Conservation (phyloP, 2,113 vertebrate species). For the Chascanopsetta lugubris region DNA sequence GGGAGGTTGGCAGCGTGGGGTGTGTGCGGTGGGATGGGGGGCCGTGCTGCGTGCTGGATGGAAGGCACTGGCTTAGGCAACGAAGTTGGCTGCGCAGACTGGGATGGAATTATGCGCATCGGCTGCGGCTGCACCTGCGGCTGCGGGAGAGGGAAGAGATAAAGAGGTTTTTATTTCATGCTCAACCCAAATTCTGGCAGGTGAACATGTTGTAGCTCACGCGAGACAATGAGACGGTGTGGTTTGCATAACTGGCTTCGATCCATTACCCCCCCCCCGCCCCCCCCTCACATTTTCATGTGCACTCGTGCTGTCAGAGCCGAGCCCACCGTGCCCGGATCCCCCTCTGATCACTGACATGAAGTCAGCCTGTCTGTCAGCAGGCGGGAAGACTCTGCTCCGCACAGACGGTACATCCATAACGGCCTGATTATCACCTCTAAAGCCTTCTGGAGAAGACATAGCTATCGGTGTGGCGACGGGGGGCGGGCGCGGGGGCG, state of each 20-base stretch:
- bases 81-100: slow-evolving; percentile 85
- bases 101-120: slow-evolving; percentile 83
- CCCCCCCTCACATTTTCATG: not conserved
- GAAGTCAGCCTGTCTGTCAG: slow-evolving; percentile 28
- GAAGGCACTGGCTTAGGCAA: slow-evolving; percentile 88
- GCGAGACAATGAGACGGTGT: not conserved
- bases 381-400: slow-evolving; percentile 20
- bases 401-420: slow-evolving; percentile 41
- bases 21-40: slow-evolving; percentile 77
- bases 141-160: slow-evolving; percentile 38
- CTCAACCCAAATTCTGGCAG: slow-evolving; percentile 31
- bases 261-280: not conserved
- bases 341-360: slow-evolving; percentile 5
- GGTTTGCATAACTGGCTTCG: not conserved
- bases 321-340: not conserved
- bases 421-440: slow-evolving; percentile 59
- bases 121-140: slow-evolving; percentile 71
- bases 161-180: not conserved
- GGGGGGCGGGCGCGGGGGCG: slow-evolving; percentile 4
- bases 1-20: slow-evolving; percentile 83
- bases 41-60: slow-evolving; percentile 79
- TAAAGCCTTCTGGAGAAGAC: slow-evolving; percentile 42
- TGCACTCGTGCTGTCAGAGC: not conserved
- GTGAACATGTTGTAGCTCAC: not conserved
- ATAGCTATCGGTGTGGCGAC: not conserved